phyloP scores from a whole-genome alignment of 2,888 invertebrate species.

The Sipunculus nudus region DNA sequence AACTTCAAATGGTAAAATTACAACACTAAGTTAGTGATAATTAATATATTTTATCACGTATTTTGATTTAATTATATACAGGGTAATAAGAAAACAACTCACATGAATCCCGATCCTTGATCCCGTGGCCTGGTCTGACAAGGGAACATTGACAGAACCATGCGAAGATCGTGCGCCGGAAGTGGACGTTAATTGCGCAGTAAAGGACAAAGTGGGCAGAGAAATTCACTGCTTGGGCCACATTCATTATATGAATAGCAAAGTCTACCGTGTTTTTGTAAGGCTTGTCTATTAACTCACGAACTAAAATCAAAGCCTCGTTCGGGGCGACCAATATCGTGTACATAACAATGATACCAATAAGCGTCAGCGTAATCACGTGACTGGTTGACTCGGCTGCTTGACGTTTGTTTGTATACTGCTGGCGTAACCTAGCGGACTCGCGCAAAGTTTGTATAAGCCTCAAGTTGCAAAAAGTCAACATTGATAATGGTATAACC shows the following conservation, averaged over 20 bases:
- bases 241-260: constrained; percentile 27
- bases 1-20: no score
- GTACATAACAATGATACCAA: constrained; percentile 59
- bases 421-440: constrained; percentile 17
- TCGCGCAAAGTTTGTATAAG: constrained; percentile 45
- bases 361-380: constrained; percentile 56
- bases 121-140: no score
- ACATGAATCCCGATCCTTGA: no score
- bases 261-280: constrained; percentile 20
- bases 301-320: constrained; percentile 56
- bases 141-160: no score
- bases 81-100: no score
- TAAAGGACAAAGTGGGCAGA: constrained; percentile 45
- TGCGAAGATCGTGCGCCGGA: constrained; percentile 25
- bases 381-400: constrained; percentile 9
- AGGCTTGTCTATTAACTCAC: constrained; percentile 21
- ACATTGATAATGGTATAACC: constrained; percentile 55
- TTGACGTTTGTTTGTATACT: constrained; percentile 7
- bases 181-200: constrained; percentile 36
- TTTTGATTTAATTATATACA: no score
- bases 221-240: constrained; percentile 39
- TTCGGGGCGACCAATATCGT: constrained; percentile 60
- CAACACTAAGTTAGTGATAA: no score
- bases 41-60: no score
- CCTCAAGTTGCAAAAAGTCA: constrained; percentile 58